Conservation (phyloP, 2,888 invertebrate genomes). For the Drosophila yooni region DNA sequence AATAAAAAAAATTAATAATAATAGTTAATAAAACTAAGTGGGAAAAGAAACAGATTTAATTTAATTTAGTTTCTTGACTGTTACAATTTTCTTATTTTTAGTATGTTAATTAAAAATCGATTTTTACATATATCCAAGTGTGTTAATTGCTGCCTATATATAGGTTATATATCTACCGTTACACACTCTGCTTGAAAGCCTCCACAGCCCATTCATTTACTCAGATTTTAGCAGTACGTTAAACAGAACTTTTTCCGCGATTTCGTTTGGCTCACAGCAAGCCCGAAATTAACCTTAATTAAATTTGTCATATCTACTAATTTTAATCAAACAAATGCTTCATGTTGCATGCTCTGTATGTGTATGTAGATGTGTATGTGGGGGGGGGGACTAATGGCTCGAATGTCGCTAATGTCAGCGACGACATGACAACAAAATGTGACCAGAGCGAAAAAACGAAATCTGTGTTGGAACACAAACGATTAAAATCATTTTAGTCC, state of each 20-base stretch:
- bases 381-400: conserved; percentile 14
- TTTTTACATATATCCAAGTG: too few species aligned
- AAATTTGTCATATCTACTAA: conserved; percentile 71
- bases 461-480: conserved; percentile 69
- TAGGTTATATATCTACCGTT: background rate
- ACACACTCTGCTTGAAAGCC: background rate
- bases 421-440: conserved; percentile 69
- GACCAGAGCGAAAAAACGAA: conserved; percentile 54
- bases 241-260: background rate
- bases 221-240: background rate
- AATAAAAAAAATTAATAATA: too few species aligned
- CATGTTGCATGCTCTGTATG: conserved; percentile 26
- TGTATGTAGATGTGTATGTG: conserved; percentile 17
- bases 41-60: too few species aligned
- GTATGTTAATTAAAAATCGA: background rate
- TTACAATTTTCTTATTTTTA: background rate
- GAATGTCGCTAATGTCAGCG: conserved; percentile 64
- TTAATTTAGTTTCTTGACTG: too few species aligned
- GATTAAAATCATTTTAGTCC: conserved; percentile 73
- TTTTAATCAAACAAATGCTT: conserved; percentile 61
- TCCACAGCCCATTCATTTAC: background rate
- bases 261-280: conserved; percentile 1
- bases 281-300: conserved; percentile 70
- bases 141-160: background rate
- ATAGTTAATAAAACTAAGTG: too few species aligned